Evolutionary conservation across 2,797 vertebrate species (phyloP).

Genomic region (Urosaurus nigricauda): DNA sequence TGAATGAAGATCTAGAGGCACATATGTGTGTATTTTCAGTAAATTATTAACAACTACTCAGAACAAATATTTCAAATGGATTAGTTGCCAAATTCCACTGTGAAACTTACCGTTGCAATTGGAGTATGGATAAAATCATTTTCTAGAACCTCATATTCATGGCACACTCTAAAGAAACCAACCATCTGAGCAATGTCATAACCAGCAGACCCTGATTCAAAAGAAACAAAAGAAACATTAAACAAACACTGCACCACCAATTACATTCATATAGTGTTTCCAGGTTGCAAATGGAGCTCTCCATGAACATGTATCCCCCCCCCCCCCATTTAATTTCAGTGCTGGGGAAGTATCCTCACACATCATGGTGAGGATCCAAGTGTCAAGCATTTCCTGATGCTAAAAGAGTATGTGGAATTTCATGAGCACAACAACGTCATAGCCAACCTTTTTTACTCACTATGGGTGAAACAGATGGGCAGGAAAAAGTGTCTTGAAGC

Average conservation of each 20-base stretch:
- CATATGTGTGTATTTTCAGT: accelerated
- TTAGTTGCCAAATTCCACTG: not conserved
- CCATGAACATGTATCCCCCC: too few relatives aligned
- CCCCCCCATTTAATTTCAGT: not conserved
- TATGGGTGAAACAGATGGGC: too few relatives aligned
- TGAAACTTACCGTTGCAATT: conserved; percentile 86
- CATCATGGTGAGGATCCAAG: not conserved
- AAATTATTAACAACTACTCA: conserved; percentile 16
- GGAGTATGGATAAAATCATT: conserved; percentile 79
- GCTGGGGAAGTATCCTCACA: not conserved
- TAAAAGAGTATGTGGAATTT: not conserved
- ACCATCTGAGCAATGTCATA: conserved; percentile 88
- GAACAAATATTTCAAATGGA: not conserved
- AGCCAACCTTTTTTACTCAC: not conserved
- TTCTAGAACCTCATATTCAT: conserved; percentile 84
- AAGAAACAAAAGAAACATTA: conserved; percentile 28
- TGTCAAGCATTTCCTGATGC: not conserved
- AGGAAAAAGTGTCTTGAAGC: too few relatives aligned
- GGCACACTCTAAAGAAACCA: conserved; percentile 84
- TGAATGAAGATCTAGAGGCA: not conserved
- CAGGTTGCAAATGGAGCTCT: too few relatives aligned
- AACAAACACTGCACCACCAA: too few relatives aligned
- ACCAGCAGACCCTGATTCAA: conserved; percentile 84
- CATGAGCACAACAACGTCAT: not conserved
- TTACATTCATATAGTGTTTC: not conserved